These are phyloP conservation scores for Micoletzkya japonica DNA, from an alignment of 2,888 invertebrate genomes.

Conservation along the genomic window DNA sequence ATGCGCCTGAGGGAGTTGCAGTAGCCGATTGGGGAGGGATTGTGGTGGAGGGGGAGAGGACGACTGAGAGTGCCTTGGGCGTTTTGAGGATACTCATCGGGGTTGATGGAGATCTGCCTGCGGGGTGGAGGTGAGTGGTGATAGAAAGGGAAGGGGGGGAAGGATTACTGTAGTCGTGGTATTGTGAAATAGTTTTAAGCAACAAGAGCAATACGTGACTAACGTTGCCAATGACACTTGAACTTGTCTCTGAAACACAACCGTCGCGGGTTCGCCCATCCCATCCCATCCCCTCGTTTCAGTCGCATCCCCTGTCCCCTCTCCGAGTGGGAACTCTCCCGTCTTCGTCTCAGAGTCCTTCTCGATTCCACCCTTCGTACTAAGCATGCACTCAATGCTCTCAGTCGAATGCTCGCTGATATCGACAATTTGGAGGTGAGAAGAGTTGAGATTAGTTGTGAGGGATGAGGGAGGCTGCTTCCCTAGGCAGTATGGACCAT, in stretches of 20 bases:
- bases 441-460: too few relatives aligned
- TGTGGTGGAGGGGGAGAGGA: conserved; percentile 20
- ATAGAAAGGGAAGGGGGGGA: too few relatives aligned
- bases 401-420: background rate
- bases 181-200: too few relatives aligned
- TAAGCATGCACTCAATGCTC: conserved; percentile 14
- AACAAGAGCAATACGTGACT: too few relatives aligned
- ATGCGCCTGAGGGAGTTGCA: conserved; percentile 42
- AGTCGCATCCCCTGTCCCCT: conserved; percentile 37
- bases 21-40: conserved; percentile 60
- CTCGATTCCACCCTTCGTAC: conserved; percentile 13
- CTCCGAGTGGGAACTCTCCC: conserved; percentile 45
- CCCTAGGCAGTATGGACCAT: too few relatives aligned
- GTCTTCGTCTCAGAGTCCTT: background rate
- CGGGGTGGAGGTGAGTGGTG: conserved; percentile 33
- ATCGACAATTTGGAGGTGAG: conserved; percentile 20
- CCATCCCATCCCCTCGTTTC: too few relatives aligned
- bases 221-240: too few relatives aligned
- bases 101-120: conserved; percentile 36
- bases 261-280: too few relatives aligned
- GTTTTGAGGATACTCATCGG: conserved; percentile 45
- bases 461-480: too few relatives aligned
- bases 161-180: too few relatives aligned
- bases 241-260: too few relatives aligned
- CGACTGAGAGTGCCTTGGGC: conserved; percentile 47